Evolutionary conservation across 2,797 vertebrate genomes (phyloP), one percentile per base, ranked within the genome.

Genomic region (Phataginus tetradactyla): DNA sequence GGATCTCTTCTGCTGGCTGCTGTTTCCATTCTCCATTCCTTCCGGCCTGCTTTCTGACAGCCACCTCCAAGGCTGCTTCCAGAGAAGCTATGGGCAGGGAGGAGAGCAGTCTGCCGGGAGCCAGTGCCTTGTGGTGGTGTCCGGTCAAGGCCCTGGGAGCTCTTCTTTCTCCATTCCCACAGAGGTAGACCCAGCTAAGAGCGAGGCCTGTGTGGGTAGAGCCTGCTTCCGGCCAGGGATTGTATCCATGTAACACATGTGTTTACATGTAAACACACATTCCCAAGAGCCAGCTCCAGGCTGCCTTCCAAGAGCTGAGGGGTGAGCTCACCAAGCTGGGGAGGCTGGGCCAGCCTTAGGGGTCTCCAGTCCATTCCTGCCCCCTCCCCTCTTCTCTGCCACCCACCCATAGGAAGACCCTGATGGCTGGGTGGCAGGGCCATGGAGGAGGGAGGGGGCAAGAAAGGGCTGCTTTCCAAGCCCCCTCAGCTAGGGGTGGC

Each of bases 191-290:
- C 71, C 77, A n/a, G 90, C 83, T 39, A 27, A 34, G 27, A 79
- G 39, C 61, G 71, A 97, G 94, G 92, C 93, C 93, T 96, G 55
- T 21, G 32, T 72, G 53, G 42, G 29, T 68, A 95, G 53, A 94
- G 92, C 42, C 74, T 96, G 81, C 91, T 95, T 90, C 86, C 1
- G 49, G 90, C 77, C 79, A 89, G 90, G 66, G 53, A 84, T 45
- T 69, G 78, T 96, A 92, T 80, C 96, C 80, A 14, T 90, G 94
- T 95, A 96, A 96, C 96, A 97, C 89, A 94, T 97, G 97, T 97
- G 97, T 98, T 97, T 96, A 98, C 97, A 97, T 96, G 96, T 97
- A 97, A 97, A 97, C 96, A 97, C 39, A 25, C 53, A 94, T 72
- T 95, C 97, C 95, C 92, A 32, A 90, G 90, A 88, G 97, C 71